These are phyloP conservation scores for Cosmia trapezina DNA, from an alignment of 2,888 invertebrate genomes.

Conservation along the genomic window DNA sequence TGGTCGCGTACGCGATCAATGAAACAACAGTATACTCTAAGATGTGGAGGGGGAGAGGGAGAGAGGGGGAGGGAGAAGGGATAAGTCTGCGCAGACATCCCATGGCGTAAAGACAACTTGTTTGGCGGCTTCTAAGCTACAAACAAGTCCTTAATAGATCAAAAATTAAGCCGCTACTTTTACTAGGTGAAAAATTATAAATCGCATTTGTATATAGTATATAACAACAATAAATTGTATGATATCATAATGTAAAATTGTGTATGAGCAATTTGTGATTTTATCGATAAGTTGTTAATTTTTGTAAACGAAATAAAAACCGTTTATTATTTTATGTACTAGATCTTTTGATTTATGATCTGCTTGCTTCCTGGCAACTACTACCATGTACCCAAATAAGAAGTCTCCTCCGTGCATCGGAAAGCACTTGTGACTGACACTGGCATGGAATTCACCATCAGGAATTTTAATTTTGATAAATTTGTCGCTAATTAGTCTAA, in stretches of 20 bases:
- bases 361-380: not conserved
- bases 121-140: not conserved
- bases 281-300: constrained; percentile 75
- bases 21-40: too few relatives aligned
- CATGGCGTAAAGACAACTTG: too few relatives aligned
- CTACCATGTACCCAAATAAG: not conserved
- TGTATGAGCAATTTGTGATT: constrained; percentile 71
- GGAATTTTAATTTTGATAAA: too few relatives aligned
- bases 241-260: constrained; percentile 63
- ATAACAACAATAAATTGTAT: constrained; percentile 55
- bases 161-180: constrained; percentile 15
- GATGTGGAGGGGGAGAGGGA: too few relatives aligned
- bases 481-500: too few relatives aligned
- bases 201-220: constrained; percentile 53
- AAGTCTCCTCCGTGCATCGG: too few relatives aligned
- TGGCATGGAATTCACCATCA: too few relatives aligned
- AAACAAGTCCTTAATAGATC: constrained; percentile 14
- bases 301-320: constrained; percentile 75
- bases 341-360: constrained; percentile 12
- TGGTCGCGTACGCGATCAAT: too few relatives aligned
- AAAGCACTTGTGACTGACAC: too few relatives aligned
- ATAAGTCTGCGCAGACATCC: too few relatives aligned
- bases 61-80: too few relatives aligned
- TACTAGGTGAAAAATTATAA: constrained; percentile 2
- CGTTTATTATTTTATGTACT: constrained; percentile 66